Percentiles rank a stretch among this genome's conserved stretches.
These are phyloP conservation scores for Gambelia wislizenii DNA, from an alignment of 2,797 vertebrate species.

Conservation along the genomic window DNA sequence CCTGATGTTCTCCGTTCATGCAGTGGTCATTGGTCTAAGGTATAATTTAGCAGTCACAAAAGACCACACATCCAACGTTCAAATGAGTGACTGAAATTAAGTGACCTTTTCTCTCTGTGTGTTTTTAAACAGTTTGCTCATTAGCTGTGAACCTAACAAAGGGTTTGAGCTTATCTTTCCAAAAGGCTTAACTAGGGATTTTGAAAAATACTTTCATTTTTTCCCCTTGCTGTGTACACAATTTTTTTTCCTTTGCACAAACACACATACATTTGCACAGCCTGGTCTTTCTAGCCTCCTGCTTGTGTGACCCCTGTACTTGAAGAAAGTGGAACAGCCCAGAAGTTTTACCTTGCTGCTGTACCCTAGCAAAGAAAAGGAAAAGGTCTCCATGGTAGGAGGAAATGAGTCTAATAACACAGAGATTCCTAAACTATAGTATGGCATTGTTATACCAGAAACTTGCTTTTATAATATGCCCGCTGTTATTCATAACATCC, in stretches of 20 bases:
- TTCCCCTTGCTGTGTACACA: not conserved
- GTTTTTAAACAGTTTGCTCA: not conserved
- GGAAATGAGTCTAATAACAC: not conserved
- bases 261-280: not conserved
- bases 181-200: not conserved
- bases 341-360: not conserved
- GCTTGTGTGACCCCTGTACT: not conserved
- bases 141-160: not conserved
- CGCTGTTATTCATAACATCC: not conserved
- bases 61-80: slow-evolving; percentile 27
- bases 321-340: too few relatives aligned
- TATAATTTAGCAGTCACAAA: not conserved
- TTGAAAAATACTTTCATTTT: not conserved
- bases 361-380: not conserved
- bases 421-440: not conserved
- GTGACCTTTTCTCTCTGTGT: not conserved
- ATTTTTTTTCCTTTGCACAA: not conserved
- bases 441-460: not conserved
- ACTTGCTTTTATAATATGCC: not conserved
- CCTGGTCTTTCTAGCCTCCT: not conserved
- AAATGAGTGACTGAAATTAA: slow-evolving; percentile 15
- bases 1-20: slow-evolving; percentile 18
- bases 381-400: not conserved
- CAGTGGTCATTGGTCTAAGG: not conserved
- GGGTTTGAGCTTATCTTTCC: not conserved